These are phyloP conservation scores for Acestrorhynchus altus DNA, from an alignment of 2,797 vertebrate species.

Conservation along the genomic window DNA sequence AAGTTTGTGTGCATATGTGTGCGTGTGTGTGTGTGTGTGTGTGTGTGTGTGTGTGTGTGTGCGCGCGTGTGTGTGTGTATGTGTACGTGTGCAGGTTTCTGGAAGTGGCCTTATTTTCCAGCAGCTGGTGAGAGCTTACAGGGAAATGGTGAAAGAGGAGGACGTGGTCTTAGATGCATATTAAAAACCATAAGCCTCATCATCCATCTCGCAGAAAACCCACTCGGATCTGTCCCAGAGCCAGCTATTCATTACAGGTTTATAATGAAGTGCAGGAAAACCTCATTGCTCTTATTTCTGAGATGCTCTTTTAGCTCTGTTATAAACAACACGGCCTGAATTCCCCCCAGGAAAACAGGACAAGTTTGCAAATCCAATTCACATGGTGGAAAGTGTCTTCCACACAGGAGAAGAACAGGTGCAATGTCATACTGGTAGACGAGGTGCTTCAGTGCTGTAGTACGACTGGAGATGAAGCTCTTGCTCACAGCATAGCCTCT, in stretches of 20 bases:
- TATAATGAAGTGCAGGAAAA: slow-evolving; percentile 38
- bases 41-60: background rate
- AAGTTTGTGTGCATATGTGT: background rate
- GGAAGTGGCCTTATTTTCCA: slow-evolving; percentile 40
- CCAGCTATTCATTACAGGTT: slow-evolving; percentile 14
- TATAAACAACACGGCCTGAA: slow-evolving; percentile 21
- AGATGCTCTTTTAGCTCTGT: slow-evolving; percentile 13
- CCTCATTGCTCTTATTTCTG: slow-evolving; percentile 19
- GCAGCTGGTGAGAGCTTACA: slow-evolving; percentile 39
- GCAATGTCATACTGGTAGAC: slow-evolving; percentile 13
- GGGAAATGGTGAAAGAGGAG: slow-evolving; percentile 32
- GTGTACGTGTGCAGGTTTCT: background rate
- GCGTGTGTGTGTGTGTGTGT: slow-evolving; percentile 13
- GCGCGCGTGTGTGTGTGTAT: background rate
- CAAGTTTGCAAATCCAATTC: slow-evolving; percentile 29
- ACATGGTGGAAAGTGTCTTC: slow-evolving; percentile 33
- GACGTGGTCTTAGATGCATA: slow-evolving; percentile 49
- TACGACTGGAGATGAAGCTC: background rate
- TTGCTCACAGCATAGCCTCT: background rate
- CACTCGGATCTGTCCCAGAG: slow-evolving; percentile 26
- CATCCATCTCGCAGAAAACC: slow-evolving; percentile 38
- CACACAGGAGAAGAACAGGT: slow-evolving; percentile 22
- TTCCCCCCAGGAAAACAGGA: slow-evolving; percentile 36
- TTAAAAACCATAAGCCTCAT: slow-evolving; percentile 43
- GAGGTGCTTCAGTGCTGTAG: slow-evolving; percentile 17